Evolutionary conservation across 1,140 invertebrate species (phyloP).

Genomic region (Diorhabda carinulata): DNA sequence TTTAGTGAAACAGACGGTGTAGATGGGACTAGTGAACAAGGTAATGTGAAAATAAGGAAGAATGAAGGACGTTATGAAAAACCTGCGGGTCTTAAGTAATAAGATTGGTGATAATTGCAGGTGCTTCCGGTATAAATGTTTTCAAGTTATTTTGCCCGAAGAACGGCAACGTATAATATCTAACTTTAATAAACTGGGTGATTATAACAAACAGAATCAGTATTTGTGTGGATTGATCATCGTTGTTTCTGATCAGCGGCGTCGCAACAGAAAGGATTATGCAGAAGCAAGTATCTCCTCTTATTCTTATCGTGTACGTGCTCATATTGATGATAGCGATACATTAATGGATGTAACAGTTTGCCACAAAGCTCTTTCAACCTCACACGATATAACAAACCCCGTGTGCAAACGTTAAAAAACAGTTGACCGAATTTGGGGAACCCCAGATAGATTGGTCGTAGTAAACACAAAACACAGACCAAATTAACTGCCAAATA

Average conservation of each 20-base stretch:
- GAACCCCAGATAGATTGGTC: not conserved
- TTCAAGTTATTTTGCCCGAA: not conserved
- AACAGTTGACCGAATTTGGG: too few species aligned
- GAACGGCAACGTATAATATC: not conserved
- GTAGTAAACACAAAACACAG: not conserved
- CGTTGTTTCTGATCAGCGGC: not conserved
- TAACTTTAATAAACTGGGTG: not conserved
- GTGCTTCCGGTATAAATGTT: not conserved
- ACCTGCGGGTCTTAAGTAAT: not conserved
- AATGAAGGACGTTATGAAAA: not conserved
- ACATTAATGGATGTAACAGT: too few species aligned
- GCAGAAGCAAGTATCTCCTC: not conserved
- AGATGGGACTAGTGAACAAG: too few species aligned
- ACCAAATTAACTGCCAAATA: not conserved
- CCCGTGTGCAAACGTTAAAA: too few species aligned
- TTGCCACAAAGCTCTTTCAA: not conserved
- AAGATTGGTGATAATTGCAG: not conserved
- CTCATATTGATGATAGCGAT: too few species aligned
- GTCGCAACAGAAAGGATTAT: not conserved
- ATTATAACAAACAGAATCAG: not conserved
- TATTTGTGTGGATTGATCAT: too few species aligned
- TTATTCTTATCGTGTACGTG: not conserved
- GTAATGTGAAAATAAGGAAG: not conserved
- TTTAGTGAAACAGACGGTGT: slow-evolving; percentile 4
- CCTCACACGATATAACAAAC: not conserved